phyloP scores from a whole-genome alignment of 2,797 vertebrate species.

The Zalophus californianus region DNA sequence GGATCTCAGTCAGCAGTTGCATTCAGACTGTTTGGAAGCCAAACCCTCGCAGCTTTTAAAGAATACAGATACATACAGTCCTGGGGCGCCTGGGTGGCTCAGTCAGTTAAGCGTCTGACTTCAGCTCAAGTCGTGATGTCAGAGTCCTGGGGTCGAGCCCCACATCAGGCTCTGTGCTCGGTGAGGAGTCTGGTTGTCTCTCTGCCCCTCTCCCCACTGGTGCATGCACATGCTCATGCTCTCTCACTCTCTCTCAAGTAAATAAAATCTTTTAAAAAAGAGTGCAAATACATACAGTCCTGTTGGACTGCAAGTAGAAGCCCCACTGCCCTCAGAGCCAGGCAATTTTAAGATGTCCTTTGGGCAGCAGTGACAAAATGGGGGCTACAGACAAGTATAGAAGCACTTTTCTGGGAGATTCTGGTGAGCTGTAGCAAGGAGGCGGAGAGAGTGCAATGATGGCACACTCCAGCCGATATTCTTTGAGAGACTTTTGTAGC shows the following conservation, averaged over 20 bases:
- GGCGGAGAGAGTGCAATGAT: neutral
- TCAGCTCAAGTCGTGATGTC: neutral
- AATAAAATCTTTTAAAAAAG: neutral
- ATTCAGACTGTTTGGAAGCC: neutral
- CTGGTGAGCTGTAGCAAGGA: neutral
- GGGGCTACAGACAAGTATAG: neutral
- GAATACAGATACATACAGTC: neutral
- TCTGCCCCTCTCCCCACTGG: neutral
- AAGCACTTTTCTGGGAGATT: neutral
- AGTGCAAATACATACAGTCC: neutral
- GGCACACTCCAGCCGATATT: neutral
- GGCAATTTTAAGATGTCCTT: neutral
- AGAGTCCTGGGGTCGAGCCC: neutral
- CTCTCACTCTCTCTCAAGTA: neutral
- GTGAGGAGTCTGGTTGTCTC: neutral
- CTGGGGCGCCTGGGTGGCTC: neutral
- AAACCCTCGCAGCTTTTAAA: neutral
- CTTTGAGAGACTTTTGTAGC: neutral
- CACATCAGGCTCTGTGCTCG: neutral
- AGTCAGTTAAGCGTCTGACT: neutral
- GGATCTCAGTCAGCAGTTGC: neutral
- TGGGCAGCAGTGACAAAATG: neutral
- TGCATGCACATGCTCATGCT: neutral
- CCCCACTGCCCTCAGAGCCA: neutral
- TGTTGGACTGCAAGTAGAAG: neutral